Percentiles rank a stretch among this genome's conserved stretches.
phyloP scores from a whole-genome alignment of 1,140 invertebrate genomes.

The Tetragnatha versicolor region DNA sequence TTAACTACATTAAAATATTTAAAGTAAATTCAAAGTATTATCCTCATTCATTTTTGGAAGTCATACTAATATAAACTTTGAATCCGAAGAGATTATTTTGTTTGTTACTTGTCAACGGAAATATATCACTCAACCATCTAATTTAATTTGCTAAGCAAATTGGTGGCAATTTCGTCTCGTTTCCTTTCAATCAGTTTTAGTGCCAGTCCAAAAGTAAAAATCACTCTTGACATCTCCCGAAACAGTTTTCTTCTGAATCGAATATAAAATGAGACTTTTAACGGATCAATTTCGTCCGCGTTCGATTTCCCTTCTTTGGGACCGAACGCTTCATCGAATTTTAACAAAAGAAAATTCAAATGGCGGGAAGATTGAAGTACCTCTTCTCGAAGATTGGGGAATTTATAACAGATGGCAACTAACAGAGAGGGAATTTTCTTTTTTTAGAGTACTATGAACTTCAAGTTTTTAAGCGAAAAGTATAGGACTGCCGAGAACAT shows the following conservation, averaged over 20 bases:
- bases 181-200: neutral
- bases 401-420: slow-evolving; percentile 1
- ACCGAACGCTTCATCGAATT: neutral
- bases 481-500: neutral
- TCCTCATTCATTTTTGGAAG: too few species aligned
- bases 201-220: neutral
- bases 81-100: neutral
- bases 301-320: neutral
- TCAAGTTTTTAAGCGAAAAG: neutral
- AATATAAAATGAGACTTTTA: neutral
- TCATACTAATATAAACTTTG: too few species aligned
- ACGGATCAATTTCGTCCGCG: neutral
- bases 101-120: neutral
- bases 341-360: slow-evolving; percentile 10
- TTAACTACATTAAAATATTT: too few species aligned
- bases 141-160: neutral
- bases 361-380: slow-evolving; percentile 6
- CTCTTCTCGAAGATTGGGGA: slow-evolving; percentile 6
- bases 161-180: too few species aligned
- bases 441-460: neutral
- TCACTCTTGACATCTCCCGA: neutral
- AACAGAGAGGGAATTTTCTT: neutral
- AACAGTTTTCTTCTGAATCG: neutral
- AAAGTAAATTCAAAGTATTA: too few species aligned
- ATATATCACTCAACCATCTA: neutral